Evolutionary conservation across 2,113 vertebrate species (phyloP).

Genomic region (Dipodomys spectabilis): DNA sequence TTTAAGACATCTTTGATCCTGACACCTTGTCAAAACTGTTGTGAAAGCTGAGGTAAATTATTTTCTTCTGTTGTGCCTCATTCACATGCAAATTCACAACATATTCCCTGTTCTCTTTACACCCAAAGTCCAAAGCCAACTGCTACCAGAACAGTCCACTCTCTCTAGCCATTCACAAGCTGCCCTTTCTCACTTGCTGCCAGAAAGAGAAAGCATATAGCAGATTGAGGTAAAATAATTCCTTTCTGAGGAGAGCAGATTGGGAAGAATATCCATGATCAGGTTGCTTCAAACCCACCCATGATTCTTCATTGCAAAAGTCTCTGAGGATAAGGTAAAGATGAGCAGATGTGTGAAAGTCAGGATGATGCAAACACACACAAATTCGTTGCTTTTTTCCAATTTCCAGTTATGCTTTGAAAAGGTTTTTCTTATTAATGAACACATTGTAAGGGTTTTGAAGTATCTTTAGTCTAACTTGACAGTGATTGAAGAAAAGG

Average conservation of each 20-base stretch:
- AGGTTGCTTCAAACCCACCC: background rate
- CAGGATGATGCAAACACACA: background rate
- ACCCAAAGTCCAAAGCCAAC: background rate
- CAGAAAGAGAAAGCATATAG: background rate
- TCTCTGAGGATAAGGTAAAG: background rate
- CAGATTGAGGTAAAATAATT: background rate
- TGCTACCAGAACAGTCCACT: background rate
- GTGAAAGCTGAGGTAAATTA: conserved; percentile 38
- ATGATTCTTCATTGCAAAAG: background rate
- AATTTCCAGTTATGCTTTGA: conserved; percentile 22
- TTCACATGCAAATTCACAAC: background rate
- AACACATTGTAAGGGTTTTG: background rate
- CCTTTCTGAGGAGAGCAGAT: background rate
- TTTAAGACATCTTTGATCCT: conserved; percentile 45
- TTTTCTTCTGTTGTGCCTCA: conserved; percentile 32
- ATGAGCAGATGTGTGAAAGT: background rate
- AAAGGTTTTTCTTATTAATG: background rate
- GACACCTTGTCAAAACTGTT: conserved; percentile 63
- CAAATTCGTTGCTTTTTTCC: background rate
- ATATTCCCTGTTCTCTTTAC: background rate
- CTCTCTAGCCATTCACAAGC: background rate
- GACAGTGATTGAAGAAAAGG: background rate
- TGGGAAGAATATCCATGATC: background rate
- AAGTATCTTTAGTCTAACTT: conserved; percentile 9
- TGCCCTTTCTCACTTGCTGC: background rate